Conservation (phyloP, 2,113 vertebrate genomes). For the Cynocephalus volans region DNA sequence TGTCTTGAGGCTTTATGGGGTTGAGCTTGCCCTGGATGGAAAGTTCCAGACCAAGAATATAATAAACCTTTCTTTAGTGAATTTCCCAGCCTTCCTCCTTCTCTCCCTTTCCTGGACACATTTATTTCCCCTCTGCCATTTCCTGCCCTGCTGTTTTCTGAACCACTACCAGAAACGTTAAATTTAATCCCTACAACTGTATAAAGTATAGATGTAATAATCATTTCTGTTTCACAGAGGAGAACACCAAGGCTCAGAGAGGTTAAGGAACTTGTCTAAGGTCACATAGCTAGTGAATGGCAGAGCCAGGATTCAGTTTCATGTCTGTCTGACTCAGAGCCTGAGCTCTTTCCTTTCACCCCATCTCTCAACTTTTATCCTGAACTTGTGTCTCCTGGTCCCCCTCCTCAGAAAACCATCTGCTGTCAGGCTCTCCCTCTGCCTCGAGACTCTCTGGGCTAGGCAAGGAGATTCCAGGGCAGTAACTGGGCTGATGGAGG, state of each 20-base stretch:
- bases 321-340: neutral
- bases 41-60: neutral
- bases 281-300: neutral
- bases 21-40: neutral
- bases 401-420: neutral
- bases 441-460: neutral
- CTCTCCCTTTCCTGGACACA: neutral
- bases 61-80: conserved; percentile 16
- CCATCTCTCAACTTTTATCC: neutral
- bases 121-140: neutral
- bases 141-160: neutral
- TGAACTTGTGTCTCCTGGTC: neutral
- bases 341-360: neutral
- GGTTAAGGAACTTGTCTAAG: neutral
- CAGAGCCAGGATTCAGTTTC: neutral
- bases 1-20: neutral
- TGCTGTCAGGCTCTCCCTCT: neutral
- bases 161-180: neutral
- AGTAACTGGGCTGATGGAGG: neutral
- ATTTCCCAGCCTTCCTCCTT: neutral
- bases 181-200: neutral
- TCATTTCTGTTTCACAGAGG: neutral
- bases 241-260: neutral
- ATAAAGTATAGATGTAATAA: neutral
- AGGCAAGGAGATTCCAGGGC: neutral